These are phyloP conservation scores for Oncopeltus fasciatus DNA, from an alignment of 1,140 invertebrate species.

Conservation along the genomic window DNA sequence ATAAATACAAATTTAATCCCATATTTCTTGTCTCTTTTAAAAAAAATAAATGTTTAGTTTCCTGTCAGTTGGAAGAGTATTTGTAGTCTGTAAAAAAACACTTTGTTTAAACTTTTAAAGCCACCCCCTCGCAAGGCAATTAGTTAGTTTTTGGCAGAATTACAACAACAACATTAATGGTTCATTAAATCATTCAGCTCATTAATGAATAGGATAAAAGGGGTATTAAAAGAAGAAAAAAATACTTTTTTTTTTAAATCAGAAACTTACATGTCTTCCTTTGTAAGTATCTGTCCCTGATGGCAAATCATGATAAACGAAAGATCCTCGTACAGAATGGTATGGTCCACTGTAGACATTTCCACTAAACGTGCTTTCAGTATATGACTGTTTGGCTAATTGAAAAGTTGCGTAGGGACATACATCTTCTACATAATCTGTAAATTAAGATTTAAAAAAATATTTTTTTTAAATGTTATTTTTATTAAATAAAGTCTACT, in stretches of 20 bases:
- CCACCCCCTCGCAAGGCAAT: no score
- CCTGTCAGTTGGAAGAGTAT: no score
- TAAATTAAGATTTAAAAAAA: background rate
- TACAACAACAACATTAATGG: no score
- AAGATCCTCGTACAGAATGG: slow-evolving; percentile 70
- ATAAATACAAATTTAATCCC: no score
- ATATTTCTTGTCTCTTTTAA: no score
- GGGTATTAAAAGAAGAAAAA: slow-evolving; percentile 23
- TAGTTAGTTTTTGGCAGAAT: no score
- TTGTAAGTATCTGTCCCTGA: slow-evolving; percentile 39
- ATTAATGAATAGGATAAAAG: slow-evolving; percentile 22
- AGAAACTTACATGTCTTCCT: slow-evolving; percentile 39
- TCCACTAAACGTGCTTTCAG: slow-evolving; percentile 76
- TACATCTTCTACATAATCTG: slow-evolving; percentile 80
- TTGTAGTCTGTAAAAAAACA: no score
- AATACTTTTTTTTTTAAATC: no score
- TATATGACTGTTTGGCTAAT: slow-evolving; percentile 67
- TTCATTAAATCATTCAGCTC: background rate
- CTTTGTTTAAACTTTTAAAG: no score
- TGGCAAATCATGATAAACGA: slow-evolving; percentile 70
- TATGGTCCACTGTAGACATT: slow-evolving; percentile 73
- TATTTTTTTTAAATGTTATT: background rate
- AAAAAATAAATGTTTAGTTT: no score
- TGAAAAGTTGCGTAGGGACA: slow-evolving; percentile 84
- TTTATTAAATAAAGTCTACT: no score